Evolutionary conservation across 1,140 invertebrate genomes (phyloP).

Genomic region (Popillia japonica): DNA sequence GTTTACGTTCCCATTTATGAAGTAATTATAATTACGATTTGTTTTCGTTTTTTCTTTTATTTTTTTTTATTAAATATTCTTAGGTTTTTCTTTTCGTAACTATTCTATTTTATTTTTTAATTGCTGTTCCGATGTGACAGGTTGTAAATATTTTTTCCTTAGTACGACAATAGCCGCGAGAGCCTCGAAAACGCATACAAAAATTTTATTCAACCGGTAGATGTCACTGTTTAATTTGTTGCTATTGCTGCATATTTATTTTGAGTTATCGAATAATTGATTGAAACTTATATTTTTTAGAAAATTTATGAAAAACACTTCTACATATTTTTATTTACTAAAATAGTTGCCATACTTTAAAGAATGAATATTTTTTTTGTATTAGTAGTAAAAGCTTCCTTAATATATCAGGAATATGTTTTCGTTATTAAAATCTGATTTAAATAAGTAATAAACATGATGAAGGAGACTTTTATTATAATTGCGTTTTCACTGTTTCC

Average conservation of each 20-base stretch:
- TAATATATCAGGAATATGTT: not conserved
- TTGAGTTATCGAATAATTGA: too few relatives aligned
- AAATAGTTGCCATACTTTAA: not conserved
- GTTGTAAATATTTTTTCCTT: not conserved
- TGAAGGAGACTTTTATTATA: not conserved
- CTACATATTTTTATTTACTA: too few relatives aligned
- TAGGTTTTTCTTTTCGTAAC: not conserved
- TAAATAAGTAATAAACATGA: too few relatives aligned
- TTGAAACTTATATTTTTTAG: too few relatives aligned
- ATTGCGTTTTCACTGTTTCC: too few relatives aligned
- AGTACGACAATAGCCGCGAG: not conserved
- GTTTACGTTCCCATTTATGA: conserved; percentile 8
- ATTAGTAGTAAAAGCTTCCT: not conserved
- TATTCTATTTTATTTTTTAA: not conserved
- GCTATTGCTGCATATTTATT: too few relatives aligned
- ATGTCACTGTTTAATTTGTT: not conserved
- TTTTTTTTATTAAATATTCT: not conserved
- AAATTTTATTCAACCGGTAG: not conserved
- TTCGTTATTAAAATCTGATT: too few relatives aligned
- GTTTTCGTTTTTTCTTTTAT: not conserved
- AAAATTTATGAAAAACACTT: too few relatives aligned
- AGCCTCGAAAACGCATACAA: not conserved
- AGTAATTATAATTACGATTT: not conserved
- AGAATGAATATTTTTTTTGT: not conserved
- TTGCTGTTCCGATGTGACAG: not conserved